phyloP scores from a whole-genome alignment of 2,113 vertebrate genomes.

The Petaurus breviceps region DNA sequence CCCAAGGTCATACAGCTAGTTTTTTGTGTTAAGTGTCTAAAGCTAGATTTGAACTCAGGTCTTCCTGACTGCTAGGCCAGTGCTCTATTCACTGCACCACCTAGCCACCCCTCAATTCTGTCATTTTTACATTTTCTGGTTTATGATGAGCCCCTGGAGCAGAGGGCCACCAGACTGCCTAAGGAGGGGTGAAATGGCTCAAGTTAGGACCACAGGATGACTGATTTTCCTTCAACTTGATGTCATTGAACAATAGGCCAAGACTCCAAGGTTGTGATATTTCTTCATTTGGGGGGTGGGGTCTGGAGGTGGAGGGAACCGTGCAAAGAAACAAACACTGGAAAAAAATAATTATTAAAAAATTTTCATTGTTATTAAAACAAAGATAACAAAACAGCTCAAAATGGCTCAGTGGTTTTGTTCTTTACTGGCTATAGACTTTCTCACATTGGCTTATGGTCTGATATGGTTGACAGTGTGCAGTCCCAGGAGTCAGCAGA shows the following conservation, averaged over 20 bases:
- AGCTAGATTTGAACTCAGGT: too few relatives aligned
- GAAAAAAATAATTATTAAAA: neutral
- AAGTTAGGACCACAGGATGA: neutral
- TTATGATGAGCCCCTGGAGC: neutral
- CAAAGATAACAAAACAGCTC: neutral
- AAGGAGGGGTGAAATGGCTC: neutral
- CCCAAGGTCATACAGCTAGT: too few relatives aligned
- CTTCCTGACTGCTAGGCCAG: too few relatives aligned
- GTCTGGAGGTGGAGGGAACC: neutral
- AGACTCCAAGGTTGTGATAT: neutral
- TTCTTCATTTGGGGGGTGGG: neutral
- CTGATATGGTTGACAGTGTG: neutral
- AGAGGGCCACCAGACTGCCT: neutral
- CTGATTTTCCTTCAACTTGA: neutral
- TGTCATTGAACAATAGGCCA: neutral
- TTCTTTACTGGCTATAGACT: neutral
- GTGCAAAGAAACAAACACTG: neutral
- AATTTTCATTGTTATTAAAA: neutral
- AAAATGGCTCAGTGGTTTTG: neutral
- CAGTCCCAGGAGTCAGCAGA: neutral
- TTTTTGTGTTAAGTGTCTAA: too few relatives aligned
- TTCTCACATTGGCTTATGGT: neutral
- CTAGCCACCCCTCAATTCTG: neutral
- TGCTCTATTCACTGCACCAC: too few relatives aligned
- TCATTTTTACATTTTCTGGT: neutral